phyloP scores from a whole-genome alignment of 2,797 vertebrate genomes.

The Siniperca undulata region DNA sequence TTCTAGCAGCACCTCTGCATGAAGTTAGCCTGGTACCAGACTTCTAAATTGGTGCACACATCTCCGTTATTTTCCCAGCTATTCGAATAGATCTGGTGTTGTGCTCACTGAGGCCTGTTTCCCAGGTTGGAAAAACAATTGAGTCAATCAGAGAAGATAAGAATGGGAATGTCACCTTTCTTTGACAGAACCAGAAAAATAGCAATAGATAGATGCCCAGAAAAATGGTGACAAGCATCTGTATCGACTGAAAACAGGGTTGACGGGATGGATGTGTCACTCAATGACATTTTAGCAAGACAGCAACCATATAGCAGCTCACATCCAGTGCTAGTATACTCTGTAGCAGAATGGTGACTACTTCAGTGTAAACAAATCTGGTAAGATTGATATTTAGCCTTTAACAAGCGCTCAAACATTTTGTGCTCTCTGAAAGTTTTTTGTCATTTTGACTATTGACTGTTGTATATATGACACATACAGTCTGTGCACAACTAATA shows the following conservation, averaged over 20 bases:
- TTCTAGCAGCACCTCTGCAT: background rate
- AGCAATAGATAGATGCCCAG: background rate
- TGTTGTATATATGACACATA: background rate
- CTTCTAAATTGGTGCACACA: background rate
- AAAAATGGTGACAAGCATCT: background rate
- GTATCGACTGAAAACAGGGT: background rate
- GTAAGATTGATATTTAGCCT: background rate
- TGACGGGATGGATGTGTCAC: background rate
- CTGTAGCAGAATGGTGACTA: background rate
- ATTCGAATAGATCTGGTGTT: constrained; percentile 2
- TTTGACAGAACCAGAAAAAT: background rate
- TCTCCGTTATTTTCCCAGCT: background rate
- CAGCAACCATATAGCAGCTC: background rate
- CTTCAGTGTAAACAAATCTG: background rate
- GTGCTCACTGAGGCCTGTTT: background rate
- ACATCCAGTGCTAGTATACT: background rate
- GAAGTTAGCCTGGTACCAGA: background rate
- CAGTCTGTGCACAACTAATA: background rate
- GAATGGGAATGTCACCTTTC: background rate
- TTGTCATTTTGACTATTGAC: background rate
- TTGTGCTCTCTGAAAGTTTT: background rate
- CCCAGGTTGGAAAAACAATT: background rate
- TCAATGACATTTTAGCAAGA: background rate
- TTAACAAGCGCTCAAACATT: background rate
- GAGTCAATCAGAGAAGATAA: background rate